phyloP scores from a whole-genome alignment of 2,888 invertebrate genomes.

The Drosophila putrida region DNA sequence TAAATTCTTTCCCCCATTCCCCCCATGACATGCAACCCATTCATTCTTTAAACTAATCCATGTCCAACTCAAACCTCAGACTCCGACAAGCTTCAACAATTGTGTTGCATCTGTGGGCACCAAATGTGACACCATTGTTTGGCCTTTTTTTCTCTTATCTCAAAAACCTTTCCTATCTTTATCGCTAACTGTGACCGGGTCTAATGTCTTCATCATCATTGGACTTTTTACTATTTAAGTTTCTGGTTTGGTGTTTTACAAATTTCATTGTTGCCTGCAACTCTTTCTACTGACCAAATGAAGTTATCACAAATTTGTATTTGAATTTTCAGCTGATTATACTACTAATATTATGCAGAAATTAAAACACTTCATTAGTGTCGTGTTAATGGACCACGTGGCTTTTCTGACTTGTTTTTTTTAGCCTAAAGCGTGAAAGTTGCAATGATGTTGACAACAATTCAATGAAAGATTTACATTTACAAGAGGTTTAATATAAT shows the following conservation, averaged over 20 bases:
- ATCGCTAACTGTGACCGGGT: conserved; percentile 46
- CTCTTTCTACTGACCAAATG: conserved; percentile 30
- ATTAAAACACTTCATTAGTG: conserved; percentile 73
- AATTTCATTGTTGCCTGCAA: conserved; percentile 40
- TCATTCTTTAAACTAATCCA: conserved; percentile 48
- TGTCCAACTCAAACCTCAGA: conserved; percentile 12
- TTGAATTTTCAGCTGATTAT: conserved; percentile 44
- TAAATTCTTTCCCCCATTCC: conserved; percentile 52
- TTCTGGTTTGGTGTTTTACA: conserved; percentile 33
- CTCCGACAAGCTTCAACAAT: conserved; percentile 37
- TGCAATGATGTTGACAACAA: conserved; percentile 44
- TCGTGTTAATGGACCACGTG: conserved; percentile 59
- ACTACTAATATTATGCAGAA: conserved; percentile 57
- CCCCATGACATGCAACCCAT: background rate
- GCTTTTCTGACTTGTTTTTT: conserved; percentile 9
- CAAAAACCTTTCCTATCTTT: conserved; percentile 19
- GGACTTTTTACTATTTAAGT: conserved; percentile 14
- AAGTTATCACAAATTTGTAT: conserved; percentile 60
- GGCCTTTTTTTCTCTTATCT: conserved; percentile 36
- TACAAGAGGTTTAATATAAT: background rate
- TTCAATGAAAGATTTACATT: conserved; percentile 11
- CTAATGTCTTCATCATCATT: conserved; percentile 64
- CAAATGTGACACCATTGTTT: conserved; percentile 70
- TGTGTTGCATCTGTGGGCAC: conserved; percentile 49
- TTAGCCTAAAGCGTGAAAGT: conserved; percentile 61